Percentiles rank a stretch among this genome's conserved stretches.
These are phyloP conservation scores for Chrysina gloriosa DNA, from an alignment of 2,888 invertebrate genomes.

Conservation along the genomic window DNA sequence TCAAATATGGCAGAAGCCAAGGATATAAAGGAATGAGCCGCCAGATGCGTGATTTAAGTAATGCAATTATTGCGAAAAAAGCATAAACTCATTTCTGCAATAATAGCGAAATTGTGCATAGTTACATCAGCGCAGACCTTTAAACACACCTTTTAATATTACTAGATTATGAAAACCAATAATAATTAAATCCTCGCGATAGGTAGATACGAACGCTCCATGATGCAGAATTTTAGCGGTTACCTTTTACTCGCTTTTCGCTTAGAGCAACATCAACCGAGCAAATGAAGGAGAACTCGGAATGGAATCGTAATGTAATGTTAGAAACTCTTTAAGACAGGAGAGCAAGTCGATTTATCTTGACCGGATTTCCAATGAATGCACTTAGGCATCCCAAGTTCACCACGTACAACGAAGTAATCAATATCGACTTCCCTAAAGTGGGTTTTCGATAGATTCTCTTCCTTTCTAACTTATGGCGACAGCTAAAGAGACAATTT, in stretches of 20 bases:
- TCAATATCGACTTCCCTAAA: background rate
- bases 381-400: background rate
- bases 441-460: background rate
- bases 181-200: too few species aligned
- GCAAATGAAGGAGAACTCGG: background rate
- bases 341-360: constrained; percentile 6
- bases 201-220: too few species aligned
- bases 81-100: too few species aligned
- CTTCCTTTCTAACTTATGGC: background rate
- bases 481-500: too few species aligned
- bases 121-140: too few species aligned
- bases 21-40: background rate
- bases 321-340: background rate
- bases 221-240: background rate
- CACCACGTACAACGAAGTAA: constrained; percentile 2
- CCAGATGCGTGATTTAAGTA: background rate
- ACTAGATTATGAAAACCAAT: too few species aligned
- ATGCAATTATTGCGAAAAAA: too few species aligned
- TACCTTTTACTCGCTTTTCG: background rate
- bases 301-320: background rate
- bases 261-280: background rate
- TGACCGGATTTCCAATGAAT: constrained; percentile 3
- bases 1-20: too few species aligned
- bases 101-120: too few species aligned
- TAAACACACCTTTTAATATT: too few species aligned